Evolutionary conservation across 2,797 vertebrate species (phyloP).

Genomic region (Cynopterus sphinx): DNA sequence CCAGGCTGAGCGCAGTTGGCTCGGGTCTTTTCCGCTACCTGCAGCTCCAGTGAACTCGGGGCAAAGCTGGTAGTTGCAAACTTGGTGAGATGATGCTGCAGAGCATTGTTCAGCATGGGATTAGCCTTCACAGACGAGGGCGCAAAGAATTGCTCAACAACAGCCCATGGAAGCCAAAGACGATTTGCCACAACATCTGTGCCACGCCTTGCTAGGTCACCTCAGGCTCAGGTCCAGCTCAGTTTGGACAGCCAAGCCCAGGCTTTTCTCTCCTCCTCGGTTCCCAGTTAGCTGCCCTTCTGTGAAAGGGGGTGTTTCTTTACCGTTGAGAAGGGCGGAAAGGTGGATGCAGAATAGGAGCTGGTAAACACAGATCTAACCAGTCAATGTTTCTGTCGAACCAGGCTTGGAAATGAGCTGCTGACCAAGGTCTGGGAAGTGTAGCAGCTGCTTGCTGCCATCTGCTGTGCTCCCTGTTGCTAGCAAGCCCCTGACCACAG

Average conservation of each 20-base stretch:
- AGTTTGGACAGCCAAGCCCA: not conserved
- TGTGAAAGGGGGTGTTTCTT: not conserved
- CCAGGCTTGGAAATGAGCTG: accelerated
- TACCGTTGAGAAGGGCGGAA: not conserved
- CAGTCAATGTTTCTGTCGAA: not conserved
- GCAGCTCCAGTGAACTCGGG: constrained; percentile 60
- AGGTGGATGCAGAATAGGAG: not conserved
- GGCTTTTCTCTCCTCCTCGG: not conserved
- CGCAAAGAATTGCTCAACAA: constrained; percentile 78
- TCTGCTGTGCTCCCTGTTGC: constrained; percentile 76
- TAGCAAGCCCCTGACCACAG: not conserved
- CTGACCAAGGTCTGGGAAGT: not conserved
- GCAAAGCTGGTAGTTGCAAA: constrained; percentile 64
- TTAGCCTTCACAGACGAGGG: constrained; percentile 76
- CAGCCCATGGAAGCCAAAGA: not conserved
- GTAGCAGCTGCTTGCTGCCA: constrained; percentile 80
- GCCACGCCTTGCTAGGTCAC: not conserved
- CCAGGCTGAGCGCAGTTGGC: not conserved
- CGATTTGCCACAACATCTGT: not conserved
- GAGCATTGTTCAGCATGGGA: constrained; percentile 72
- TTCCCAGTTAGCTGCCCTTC: not conserved
- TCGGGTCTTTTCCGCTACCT: constrained; percentile 61
- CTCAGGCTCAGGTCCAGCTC: not conserved
- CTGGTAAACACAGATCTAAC: not conserved
- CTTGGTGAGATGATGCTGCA: constrained; percentile 71